phyloP scores from a whole-genome alignment of 2,113 vertebrate genomes.

The Sinocyclocheilus grahami region DNA sequence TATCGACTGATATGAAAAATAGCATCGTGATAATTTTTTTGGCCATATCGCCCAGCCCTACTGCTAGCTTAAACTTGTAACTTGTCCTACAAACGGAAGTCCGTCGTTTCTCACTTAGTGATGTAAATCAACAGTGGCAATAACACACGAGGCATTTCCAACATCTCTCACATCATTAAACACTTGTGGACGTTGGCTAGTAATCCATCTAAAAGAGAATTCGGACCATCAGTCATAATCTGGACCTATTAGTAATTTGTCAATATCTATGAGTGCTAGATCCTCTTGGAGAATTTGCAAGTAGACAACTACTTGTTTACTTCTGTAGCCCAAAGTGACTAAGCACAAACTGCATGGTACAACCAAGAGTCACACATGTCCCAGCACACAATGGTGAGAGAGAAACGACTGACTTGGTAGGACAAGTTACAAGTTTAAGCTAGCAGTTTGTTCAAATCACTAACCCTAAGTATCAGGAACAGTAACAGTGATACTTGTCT shows the following conservation, averaged over 20 bases:
- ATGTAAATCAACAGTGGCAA: neutral
- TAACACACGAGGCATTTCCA: neutral
- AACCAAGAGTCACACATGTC: neutral
- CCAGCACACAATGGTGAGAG: neutral
- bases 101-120: no score
- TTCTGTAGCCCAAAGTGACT: neutral
- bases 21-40: no score
- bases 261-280: neutral
- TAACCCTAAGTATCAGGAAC: neutral
- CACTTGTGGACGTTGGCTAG: neutral
- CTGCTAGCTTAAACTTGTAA: no score
- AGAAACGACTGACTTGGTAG: neutral
- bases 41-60: no score
- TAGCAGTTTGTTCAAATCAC: neutral
- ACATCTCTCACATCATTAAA: neutral
- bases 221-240: no score
- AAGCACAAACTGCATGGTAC: neutral
- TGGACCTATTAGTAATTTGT: no score
- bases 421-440: neutral
- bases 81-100: no score
- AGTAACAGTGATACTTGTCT: neutral
- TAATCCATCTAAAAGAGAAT: no score
- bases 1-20: no score
- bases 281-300: neutral
- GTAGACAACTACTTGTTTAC: neutral